Conservation (phyloP, 2,113 vertebrate genomes). For the Leucosticte australis region DNA sequence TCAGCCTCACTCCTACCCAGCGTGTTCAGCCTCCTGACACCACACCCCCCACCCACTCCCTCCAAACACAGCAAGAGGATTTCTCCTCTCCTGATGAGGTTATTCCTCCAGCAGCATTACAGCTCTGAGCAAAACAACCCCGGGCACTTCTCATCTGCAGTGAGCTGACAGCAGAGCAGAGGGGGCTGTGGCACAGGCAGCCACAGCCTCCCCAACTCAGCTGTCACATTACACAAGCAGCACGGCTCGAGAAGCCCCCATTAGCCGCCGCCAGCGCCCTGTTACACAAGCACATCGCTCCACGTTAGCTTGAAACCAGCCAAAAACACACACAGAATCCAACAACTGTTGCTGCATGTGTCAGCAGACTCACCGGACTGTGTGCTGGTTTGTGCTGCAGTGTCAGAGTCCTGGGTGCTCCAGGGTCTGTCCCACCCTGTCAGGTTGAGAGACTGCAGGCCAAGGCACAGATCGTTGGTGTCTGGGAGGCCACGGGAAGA, state of each 20-base stretch:
- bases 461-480: slow-evolving; percentile 92
- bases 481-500: slow-evolving; percentile 86
- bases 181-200: slow-evolving; percentile 39
- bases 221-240: neutral
- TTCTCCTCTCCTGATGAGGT: neutral
- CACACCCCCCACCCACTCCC: slow-evolving; percentile 22
- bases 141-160: slow-evolving; percentile 7
- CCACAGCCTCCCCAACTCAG: slow-evolving; percentile 21
- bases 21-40: neutral
- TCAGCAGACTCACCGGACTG: slow-evolving; percentile 87
- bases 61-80: neutral
- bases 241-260: neutral
- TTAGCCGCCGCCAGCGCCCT: neutral
- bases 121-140: neutral
- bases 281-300: slow-evolving; percentile 38
- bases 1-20: neutral
- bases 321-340: neutral
- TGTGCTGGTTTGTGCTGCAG: slow-evolving; percentile 82
- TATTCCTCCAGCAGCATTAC: neutral
- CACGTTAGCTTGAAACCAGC: neutral
- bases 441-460: slow-evolving; percentile 93
- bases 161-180: slow-evolving; percentile 18
- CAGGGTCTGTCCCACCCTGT: slow-evolving; percentile 95
- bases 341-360: slow-evolving; percentile 73
- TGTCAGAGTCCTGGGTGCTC: slow-evolving; percentile 92